Evolutionary conservation across 1,140 invertebrate species (phyloP), one percentile per base, ranked within the genome.

Genomic region (Hycleus phaleratus): DNA sequence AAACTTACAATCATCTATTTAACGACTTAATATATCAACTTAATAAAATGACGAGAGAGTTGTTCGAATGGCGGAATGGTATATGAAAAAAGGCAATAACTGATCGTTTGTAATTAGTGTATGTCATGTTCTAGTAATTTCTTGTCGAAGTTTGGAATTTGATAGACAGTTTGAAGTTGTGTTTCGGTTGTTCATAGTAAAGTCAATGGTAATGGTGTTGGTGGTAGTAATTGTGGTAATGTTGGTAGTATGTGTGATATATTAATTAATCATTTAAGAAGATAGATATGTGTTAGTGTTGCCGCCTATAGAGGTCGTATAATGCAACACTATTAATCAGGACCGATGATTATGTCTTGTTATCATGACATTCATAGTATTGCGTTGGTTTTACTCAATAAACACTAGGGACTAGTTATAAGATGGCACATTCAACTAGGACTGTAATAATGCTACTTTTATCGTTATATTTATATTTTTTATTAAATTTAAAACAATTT

Each of bases 261-360:
- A 54, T 55, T 59, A 59, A 59, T 59, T 59, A 59, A 59, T 59
- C 58, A 59, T 54, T 59, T 54, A 53, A 50, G 40, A 49, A 43
- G 26, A 32, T 32, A 32, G 58, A 55, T 50, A 59, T 55, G 58
- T 48, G 47, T 46, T 53, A 7, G 32, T 32, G 32, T 53, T 47
- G 40, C 47, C 49, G 49, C 38, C 54, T 45, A 48, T 45, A 56
- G 46, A 56, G 58, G 38, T 56, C 52, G 46, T 42, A 57, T 57
- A 56, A 60, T 56, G 59, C 52, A 52, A 60, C 49, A 51, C 54
- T 60, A 60, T 60, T 60, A 60, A 60, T 60, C 54, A 60, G 52
- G 9, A 24, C 46, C 44, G 54, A 60, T 56, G 52, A 57, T 60
- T 60, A 57, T 57, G 54, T 60, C 54, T 60, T 49, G 54, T 60